Evolutionary conservation across 2,888 invertebrate species (phyloP), one percentile per base, ranked within the genome.

Genomic region (Agonum fuliginosum): DNA sequence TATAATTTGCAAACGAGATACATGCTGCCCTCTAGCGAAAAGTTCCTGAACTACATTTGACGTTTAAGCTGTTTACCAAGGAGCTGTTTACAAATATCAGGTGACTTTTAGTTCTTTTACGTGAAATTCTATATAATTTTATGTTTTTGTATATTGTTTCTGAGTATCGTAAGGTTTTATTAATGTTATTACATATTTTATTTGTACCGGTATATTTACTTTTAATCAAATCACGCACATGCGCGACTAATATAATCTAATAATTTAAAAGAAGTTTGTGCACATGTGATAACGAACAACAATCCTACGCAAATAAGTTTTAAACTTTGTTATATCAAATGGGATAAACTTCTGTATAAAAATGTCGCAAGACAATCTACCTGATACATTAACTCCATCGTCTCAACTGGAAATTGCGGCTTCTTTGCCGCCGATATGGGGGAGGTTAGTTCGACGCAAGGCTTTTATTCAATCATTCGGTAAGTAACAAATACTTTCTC

Each of bases 301-400:
- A 12, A 37, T n/a, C 8, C 10, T n/a, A 0, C 3, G n/a, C 3
- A 12, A 12, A 10, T 37, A 10, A 37, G n/a, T 12, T 37, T 46
- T n/a, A n/a, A n/a, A n/a, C n/a, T n/a, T n/a, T n/a, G n/a, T 17
- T 46, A 27, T 24, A 46, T 27, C 8, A 70, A 46, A 43, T 46
- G 70, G 17, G 20, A n/a, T 43, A 70, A 46, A 46, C 48, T 5
- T 19, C 17, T n/a, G n/a, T 14, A 46, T 46, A 3, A 46, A 46
- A 48, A 72, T 72, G 72, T 51, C 72, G 14, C 51, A 72, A 37
- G 34, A 51, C 22, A 24, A 72, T 10, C 34, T 72, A 20, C 51
- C 72, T 3, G 54, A 51, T 24, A 72, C 54, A 22, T 58, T 72
- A 22, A 72, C 72, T 37, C 46, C 24, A 6, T n/a, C 1, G 3